Base-by-base conservation (phyloP, 2,888 invertebrate genomes). In the Dysmachus trigonus region DNA sequence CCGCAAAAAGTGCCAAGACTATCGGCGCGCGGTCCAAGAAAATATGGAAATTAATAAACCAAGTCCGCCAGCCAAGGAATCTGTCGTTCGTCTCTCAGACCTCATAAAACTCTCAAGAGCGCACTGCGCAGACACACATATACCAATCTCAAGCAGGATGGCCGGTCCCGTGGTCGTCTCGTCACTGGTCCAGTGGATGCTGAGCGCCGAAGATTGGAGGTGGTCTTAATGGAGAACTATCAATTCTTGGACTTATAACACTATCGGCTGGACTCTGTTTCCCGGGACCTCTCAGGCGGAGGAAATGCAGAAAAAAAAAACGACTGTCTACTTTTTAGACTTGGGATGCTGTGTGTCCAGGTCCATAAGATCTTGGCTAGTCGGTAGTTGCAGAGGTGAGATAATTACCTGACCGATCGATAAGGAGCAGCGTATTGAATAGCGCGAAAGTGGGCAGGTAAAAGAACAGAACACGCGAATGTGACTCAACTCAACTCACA, bases 321-420 rank as follows among this genome's bases (percentile, higher is more conserved):
- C 62, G 62, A 62, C 51, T 15, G 51, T 6, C 15, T 13, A 15
- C 51, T 51, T 51, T 51, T n/a, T 5, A n/a, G 2, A 47, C 47
- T 47, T 1, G 18, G 51, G 51, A 18, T 0, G 51, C 18, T 15
- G n/a, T 18, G 51, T 13, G 33, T 35, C 33, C 35, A 73, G 73
- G 15, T 73, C 31, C 30, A 33, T 8, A 73, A 15, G 38, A 41
- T 41, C 38, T 33, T 15, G 13, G 73, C 33, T 35, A 1, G 15
- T 62, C 62, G 33, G 81, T 81, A 53, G 81, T 77, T 77, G 38
- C 22, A 77, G 38, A 77, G 77, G 77, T 77, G 77, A 77, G 77
- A 77, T 62, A 62, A 81, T 81, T 81, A 53, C 53, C 47, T 51
- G 81, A 35, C 53, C 62, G 81, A 81, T 81, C 81, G 81, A 81